Evolutionary conservation across 2,113 vertebrate species (phyloP).

Genomic region (Mesocricetus auratus): DNA sequence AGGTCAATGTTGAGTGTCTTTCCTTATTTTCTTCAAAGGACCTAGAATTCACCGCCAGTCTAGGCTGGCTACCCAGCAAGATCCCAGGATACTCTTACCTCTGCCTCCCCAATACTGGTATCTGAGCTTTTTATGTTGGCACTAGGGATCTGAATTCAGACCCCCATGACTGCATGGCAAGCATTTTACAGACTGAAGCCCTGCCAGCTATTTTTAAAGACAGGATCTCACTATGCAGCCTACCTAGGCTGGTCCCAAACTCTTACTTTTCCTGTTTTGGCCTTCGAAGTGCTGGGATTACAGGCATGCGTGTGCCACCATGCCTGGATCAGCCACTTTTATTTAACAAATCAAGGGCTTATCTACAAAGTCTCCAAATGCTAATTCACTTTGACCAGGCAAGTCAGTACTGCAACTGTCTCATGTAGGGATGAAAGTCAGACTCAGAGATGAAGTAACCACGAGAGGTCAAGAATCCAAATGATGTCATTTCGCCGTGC

Average conservation of each 20-base stretch:
- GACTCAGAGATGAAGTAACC: background rate
- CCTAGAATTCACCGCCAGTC: background rate
- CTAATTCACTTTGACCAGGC: background rate
- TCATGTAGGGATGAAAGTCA: background rate
- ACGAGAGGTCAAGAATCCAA: background rate
- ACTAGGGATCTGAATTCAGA: background rate
- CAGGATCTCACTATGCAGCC: background rate
- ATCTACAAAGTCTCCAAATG: conserved; percentile 32
- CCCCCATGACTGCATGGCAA: background rate
- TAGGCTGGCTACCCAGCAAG: background rate
- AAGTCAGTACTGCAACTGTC: background rate
- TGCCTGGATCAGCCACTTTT: background rate
- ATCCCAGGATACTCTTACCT: background rate
- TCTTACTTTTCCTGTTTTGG: background rate
- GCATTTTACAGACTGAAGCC: background rate
- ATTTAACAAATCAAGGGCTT: conserved; percentile 35
- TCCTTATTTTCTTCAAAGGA: background rate
- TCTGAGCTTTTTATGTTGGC: background rate
- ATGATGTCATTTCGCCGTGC: background rate
- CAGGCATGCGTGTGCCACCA: background rate
- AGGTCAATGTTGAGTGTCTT: background rate
- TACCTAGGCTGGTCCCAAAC: background rate
- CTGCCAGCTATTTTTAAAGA: background rate
- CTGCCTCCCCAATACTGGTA: background rate
- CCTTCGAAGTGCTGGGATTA: background rate